A percentile compares a stretch with the other conserved stretches of the same genome.
These are phyloP conservation scores for Eutrigla gurnardus DNA, from an alignment of 2,797 vertebrate genomes.

Conservation along the genomic window DNA sequence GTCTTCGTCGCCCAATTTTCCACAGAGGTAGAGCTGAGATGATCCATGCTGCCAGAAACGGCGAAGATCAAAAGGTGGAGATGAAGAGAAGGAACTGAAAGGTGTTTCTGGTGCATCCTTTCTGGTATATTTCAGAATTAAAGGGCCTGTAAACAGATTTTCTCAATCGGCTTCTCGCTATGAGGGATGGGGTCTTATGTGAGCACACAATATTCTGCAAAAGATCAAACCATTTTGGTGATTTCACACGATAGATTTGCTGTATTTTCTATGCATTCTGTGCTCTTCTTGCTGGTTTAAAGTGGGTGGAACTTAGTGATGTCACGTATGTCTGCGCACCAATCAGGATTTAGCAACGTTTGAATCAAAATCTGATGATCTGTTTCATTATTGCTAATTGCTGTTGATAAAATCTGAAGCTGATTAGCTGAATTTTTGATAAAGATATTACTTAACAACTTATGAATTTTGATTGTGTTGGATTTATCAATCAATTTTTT, in stretches of 20 bases:
- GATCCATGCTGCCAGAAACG: slow-evolving; percentile 29
- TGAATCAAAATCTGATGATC: too few species aligned
- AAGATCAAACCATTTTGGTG: not conserved
- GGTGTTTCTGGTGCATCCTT: slow-evolving; percentile 21
- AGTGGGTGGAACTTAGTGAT: not conserved
- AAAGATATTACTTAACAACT: too few species aligned
- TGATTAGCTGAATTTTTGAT: too few species aligned
- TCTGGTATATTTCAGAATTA: slow-evolving; percentile 5
- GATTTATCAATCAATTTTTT: too few species aligned
- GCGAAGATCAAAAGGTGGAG: slow-evolving; percentile 39
- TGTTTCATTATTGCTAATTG: too few species aligned
- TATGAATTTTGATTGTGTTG: too few species aligned
- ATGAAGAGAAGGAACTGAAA: slow-evolving; percentile 8
- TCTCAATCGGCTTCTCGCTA: not conserved
- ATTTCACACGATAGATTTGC: not conserved
- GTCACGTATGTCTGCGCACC: not conserved
- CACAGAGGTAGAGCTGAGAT: not conserved
- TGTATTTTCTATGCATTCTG: not conserved
- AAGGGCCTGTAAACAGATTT: not conserved
- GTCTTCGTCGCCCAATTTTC: slow-evolving; percentile 5
- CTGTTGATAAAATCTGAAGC: too few species aligned
- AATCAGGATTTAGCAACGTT: too few species aligned
- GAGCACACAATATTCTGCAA: not conserved
- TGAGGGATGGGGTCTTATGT: rapidly evolving
- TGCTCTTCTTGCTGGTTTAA: not conserved